Percentiles rank a stretch among this genome's conserved stretches.
Conservation (phyloP, 2,888 invertebrate genomes). For the Stegana nigrithorax region DNA sequence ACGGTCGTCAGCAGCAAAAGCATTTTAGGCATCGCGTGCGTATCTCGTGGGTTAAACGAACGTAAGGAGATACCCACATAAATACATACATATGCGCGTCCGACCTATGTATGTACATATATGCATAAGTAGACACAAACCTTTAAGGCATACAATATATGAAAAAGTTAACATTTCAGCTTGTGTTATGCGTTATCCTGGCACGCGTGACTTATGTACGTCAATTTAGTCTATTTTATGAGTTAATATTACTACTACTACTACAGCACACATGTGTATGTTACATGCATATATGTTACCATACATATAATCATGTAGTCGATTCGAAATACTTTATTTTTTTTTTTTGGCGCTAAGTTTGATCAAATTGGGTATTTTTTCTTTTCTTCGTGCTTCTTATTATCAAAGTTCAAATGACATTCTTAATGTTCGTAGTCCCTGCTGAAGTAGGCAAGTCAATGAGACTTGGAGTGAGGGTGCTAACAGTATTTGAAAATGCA, state of each 20-base stretch:
- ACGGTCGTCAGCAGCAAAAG: not conserved
- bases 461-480: too few species aligned
- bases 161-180: not conserved
- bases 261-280: too few species aligned
- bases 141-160: too few species aligned
- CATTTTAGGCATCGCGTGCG: slow-evolving; percentile 16
- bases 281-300: too few species aligned
- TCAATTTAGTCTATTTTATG: not conserved
- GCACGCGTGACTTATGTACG: slow-evolving; percentile 1
- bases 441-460: too few species aligned
- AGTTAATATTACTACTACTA: not conserved
- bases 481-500: too few species aligned
- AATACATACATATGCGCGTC: not conserved
- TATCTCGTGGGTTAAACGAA: not conserved
- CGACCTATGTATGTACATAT: not conserved
- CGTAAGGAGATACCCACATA: slow-evolving; percentile 1
- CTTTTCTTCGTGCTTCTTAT: not conserved
- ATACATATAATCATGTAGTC: too few species aligned
- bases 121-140: not conserved
- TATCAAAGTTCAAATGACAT: slow-evolving; percentile 4
- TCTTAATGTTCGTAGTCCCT: too few species aligned
- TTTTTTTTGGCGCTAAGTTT: too few species aligned
- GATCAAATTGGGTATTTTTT: too few species aligned
- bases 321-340: too few species aligned
- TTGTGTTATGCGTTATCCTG: slow-evolving; percentile 2